Base-by-base conservation (phyloP, 2,797 vertebrate genomes). In the Synaphobranchus kaupii region DNA sequence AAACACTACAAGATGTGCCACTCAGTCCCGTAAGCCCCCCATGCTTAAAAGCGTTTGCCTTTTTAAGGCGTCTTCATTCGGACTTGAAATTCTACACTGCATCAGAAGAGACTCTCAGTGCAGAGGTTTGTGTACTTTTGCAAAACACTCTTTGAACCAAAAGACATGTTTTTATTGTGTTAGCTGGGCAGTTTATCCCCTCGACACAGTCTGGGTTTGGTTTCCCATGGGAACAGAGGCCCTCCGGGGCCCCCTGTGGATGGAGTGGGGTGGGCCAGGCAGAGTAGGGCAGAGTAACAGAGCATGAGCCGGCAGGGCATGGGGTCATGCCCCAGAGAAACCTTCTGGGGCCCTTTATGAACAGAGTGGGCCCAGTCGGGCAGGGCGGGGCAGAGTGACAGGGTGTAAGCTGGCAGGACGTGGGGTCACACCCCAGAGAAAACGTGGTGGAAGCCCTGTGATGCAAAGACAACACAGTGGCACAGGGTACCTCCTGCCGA, bases 401-500 rank as follows among this genome's bases (percentile, higher is more conserved):
- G 47, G 22, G 73, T 13, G 20, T 78, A 39, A 39, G 39, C 39
- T 39, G 73, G 68, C 17, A n/a, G 44, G 47, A 47, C 0, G 78
- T 2, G 44, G 10, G 78, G 78, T 48, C 78, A 81, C 44, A 47
- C 78, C 78, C 73, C 73, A 78, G 73, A 47, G 73, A 78, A 78
- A 20, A 8, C 34, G 17, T 39, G 73, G 73, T 39, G 73, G 73
- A 78, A 78, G 34, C 39, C 73, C 73, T 22, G 73, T 7, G 20
- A 78, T 78, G 73, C 78, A 81, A 81, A 81, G 78, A 81, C 47
- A 81, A 50, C 78, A 81, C 78, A 50, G 47, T 12, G 13, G 78
- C 47, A 47, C 47, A n/a, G 78, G 76, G 39, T 47, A 81, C 47
- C 44, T 81, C 47, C 78, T 81, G 78, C 20, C 47, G 25, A 81